Evolutionary conservation across 2,113 vertebrate species (phyloP).

Genomic region (Gymnocephalus cernua): DNA sequence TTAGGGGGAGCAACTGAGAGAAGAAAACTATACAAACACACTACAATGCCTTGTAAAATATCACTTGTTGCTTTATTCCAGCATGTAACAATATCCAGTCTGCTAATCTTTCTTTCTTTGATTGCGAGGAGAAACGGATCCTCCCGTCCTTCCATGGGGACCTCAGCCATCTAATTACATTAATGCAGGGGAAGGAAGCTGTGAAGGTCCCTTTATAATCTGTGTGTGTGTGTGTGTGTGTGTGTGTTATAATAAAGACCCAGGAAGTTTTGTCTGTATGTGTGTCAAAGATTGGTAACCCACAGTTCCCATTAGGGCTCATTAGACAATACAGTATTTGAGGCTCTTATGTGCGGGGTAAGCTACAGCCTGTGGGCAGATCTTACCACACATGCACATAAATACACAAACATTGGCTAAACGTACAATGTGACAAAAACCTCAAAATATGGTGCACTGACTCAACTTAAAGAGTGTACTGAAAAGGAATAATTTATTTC

Average conservation of each 20-base stretch:
- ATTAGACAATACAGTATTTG: background rate
- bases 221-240: background rate
- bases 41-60: background rate
- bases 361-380: background rate
- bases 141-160: background rate
- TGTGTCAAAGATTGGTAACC: background rate
- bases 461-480: background rate
- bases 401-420: background rate
- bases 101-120: too few species aligned
- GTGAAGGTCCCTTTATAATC: background rate
- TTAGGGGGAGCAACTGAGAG: too few species aligned
- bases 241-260: background rate
- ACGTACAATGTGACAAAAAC: background rate
- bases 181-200: background rate
- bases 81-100: background rate
- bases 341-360: background rate
- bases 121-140: background rate
- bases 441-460: background rate
- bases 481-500: background rate
- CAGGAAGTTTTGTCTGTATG: background rate
- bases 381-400: background rate
- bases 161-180: background rate
- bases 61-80: background rate
- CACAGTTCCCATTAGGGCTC: background rate
- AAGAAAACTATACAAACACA: background rate